phyloP scores from a whole-genome alignment of 2,113 vertebrate species.

The Ictalurus furcatus region DNA sequence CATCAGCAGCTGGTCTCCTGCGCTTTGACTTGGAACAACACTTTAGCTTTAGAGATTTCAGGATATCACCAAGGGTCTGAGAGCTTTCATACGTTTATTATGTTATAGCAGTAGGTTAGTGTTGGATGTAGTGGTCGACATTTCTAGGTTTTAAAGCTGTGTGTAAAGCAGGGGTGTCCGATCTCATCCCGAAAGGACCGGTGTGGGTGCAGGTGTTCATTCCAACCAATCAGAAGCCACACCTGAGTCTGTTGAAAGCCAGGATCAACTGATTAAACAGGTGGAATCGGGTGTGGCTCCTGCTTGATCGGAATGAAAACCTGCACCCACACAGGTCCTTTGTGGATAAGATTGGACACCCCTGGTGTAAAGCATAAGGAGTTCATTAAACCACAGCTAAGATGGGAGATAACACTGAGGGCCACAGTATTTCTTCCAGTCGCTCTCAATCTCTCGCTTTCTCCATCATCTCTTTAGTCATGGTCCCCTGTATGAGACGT shows the following conservation, averaged over 20 bases:
- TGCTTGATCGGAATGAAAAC: too few species aligned
- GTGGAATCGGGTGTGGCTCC: too few species aligned
- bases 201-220: too few species aligned
- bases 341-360: too few species aligned
- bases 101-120: background rate
- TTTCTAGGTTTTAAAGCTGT: conserved; percentile 9
- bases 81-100: background rate
- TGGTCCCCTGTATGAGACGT: background rate
- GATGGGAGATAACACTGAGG: conserved; percentile 8
- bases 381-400: background rate
- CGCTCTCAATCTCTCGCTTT: background rate
- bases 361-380: background rate
- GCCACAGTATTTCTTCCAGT: background rate
- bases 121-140: background rate
- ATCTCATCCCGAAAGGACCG: too few species aligned
- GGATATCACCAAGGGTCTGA: background rate
- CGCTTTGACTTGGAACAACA: conserved; percentile 17
- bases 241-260: too few species aligned
- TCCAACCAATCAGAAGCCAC: too few species aligned
- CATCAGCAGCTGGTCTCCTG: conserved; percentile 36
- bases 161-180: background rate
- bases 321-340: too few species aligned
- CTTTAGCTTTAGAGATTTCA: conserved; percentile 7
- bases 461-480: background rate
- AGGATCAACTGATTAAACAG: too few species aligned